Conservation (phyloP, 2,888 invertebrate genomes). For the Cataglyphis cursor region DNA sequence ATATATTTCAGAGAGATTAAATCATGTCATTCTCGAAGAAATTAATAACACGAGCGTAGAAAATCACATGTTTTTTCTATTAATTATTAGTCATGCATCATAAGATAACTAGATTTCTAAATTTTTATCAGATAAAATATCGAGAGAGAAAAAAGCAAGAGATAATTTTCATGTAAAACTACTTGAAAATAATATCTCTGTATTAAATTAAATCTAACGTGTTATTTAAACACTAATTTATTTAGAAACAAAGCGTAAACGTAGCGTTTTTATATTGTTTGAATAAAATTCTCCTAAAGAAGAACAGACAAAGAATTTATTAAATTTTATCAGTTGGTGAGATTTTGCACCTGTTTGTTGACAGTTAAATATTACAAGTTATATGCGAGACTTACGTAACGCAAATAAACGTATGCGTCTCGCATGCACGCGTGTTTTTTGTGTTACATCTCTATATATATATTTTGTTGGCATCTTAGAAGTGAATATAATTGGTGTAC, state of each 20-base stretch:
- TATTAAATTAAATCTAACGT: background rate
- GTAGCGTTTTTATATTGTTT: background rate
- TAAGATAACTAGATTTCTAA: background rate
- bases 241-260: background rate
- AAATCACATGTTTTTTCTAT: background rate
- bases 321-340: background rate
- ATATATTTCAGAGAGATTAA: background rate
- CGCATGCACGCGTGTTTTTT: background rate
- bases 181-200: background rate
- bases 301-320: background rate
- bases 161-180: background rate
- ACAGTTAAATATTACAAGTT: background rate
- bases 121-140: slow-evolving; percentile 13
- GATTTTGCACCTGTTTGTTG: background rate
- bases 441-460: background rate
- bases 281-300: background rate
- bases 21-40: background rate
- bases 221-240: background rate
- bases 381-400: background rate
- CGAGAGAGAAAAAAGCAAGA: background rate
- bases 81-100: background rate
- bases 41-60: background rate
- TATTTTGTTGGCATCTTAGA: background rate
- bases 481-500: background rate
- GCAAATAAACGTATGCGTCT: background rate